phyloP scores from a whole-genome alignment of 2,113 vertebrate species.

The Callocephalon fimbriatum region DNA sequence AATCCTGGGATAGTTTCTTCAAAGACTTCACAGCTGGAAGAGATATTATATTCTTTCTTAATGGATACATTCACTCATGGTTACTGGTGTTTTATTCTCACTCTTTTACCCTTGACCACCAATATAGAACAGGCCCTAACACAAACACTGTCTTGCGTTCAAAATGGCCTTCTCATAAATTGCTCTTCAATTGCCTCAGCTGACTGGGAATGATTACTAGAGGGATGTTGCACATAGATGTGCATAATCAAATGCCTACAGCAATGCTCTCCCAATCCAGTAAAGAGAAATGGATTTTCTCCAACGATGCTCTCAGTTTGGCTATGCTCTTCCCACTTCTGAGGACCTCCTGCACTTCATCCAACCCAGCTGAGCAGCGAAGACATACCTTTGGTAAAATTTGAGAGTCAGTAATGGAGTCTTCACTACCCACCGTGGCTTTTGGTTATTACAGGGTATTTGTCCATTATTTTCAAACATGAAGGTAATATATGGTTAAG shows the following conservation, averaged over 20 bases:
- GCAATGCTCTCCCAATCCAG: background rate
- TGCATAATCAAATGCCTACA: background rate
- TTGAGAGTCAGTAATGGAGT: background rate
- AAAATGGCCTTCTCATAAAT: background rate
- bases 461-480: background rate
- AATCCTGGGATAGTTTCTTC: slow-evolving; percentile 9
- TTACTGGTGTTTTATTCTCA: background rate
- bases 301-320: background rate
- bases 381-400: background rate
- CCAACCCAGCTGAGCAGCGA: background rate
- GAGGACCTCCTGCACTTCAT: background rate
- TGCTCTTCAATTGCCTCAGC: background rate
- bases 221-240: background rate
- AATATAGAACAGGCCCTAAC: background rate
- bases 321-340: background rate
- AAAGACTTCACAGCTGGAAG: background rate
- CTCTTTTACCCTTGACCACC: background rate
- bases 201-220: background rate
- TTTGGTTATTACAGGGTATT: background rate
- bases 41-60: background rate
- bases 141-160: background rate
- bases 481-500: background rate
- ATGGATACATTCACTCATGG: background rate
- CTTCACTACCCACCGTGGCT: background rate
- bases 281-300: background rate